A percentile compares a stretch with the other conserved stretches of the same genome.
These are phyloP conservation scores for Candoia aspera DNA, from an alignment of 2,113 vertebrate species.

Conservation along the genomic window DNA sequence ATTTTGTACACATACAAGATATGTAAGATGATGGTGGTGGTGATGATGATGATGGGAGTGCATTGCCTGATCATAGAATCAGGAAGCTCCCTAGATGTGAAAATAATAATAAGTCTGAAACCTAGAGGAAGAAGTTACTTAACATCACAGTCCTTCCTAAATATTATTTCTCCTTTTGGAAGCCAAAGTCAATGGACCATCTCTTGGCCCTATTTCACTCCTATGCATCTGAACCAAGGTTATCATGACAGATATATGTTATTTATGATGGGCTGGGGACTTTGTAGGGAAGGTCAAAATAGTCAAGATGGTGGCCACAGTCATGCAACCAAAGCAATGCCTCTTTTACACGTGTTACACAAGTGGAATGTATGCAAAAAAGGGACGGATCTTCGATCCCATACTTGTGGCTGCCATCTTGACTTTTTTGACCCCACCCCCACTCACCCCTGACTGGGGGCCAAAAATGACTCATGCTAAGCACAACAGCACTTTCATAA, in stretches of 20 bases:
- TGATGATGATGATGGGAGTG: background rate
- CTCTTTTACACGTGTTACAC: background rate
- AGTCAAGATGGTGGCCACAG: background rate
- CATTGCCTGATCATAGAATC: background rate
- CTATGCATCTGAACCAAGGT: background rate
- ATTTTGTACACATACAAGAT: background rate
- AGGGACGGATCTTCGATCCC: background rate
- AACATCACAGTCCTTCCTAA: background rate
- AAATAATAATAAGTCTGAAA: background rate
- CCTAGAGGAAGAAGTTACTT: background rate
- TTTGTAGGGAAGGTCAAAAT: background rate
- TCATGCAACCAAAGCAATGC: background rate
- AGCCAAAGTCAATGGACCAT: background rate
- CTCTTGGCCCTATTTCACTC: background rate
- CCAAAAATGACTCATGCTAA: background rate
- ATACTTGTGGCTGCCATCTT: background rate
- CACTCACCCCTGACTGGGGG: background rate
- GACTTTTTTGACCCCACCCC: background rate
- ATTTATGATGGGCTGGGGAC: background rate
- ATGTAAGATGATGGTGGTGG: background rate
- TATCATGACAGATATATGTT: background rate
- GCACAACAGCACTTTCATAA: conserved; percentile 16
- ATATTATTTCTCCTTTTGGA: background rate
- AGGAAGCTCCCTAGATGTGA: background rate
- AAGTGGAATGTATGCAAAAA: background rate